These are phyloP conservation scores for Fundulus diaphanus DNA, from an alignment of 2,797 vertebrate species.

Conservation along the genomic window DNA sequence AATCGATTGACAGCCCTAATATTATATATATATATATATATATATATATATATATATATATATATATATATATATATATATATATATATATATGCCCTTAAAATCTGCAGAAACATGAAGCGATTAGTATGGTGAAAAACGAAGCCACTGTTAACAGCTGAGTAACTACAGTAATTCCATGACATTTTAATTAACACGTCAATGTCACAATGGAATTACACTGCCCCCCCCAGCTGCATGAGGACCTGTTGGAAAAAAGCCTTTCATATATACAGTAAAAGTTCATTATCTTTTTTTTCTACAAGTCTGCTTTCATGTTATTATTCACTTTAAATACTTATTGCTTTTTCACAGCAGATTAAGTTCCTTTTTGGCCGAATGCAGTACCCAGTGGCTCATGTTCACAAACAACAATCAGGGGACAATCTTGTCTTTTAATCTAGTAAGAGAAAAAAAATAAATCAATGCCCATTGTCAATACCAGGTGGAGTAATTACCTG, in stretches of 20 bases:
- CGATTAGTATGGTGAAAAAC: slow-evolving; percentile 15
- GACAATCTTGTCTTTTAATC: slow-evolving; percentile 86
- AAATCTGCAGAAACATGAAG: background rate
- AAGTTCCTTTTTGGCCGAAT: slow-evolving; percentile 15
- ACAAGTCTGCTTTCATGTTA: slow-evolving; percentile 15
- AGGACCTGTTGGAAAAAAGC: slow-evolving; percentile 38
- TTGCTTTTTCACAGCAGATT: slow-evolving; percentile 11
- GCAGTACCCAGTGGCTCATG: slow-evolving; percentile 16
- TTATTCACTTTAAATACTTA: slow-evolving; percentile 26
- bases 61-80: too few species aligned
- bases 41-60: too few species aligned
- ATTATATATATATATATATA: too few species aligned
- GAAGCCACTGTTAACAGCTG: slow-evolving; percentile 33
- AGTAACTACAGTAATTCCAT: slow-evolving; percentile 47
- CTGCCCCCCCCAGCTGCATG: slow-evolving; percentile 30
- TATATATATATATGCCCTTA: background rate
- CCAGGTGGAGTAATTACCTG: slow-evolving; percentile 97
- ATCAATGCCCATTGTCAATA: slow-evolving; percentile 94
- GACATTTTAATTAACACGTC: slow-evolving; percentile 32
- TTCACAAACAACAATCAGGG: slow-evolving; percentile 48
- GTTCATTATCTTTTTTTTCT: slow-evolving; percentile 7
- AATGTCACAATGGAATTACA: slow-evolving; percentile 53
- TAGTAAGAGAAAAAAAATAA: slow-evolving; percentile 77
- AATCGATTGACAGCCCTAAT: too few species aligned
- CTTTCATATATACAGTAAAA: slow-evolving; percentile 29